These are phyloP conservation scores for Sipha flava DNA, from an alignment of 1,140 invertebrate genomes.

Conservation along the genomic window DNA sequence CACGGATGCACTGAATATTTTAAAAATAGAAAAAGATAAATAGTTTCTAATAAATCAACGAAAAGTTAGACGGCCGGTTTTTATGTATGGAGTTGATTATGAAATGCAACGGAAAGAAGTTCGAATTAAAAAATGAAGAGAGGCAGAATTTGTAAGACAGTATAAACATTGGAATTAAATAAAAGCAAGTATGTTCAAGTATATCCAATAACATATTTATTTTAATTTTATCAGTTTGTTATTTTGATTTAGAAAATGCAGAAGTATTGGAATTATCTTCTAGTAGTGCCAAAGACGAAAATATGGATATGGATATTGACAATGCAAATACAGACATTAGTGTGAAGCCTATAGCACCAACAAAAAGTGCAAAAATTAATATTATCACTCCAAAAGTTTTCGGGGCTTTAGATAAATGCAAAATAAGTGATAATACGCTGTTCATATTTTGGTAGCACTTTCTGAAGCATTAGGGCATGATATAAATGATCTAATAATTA, in stretches of 20 bases:
- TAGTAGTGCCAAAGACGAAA: no score
- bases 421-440: conserved; percentile 35
- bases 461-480: conserved; percentile 34
- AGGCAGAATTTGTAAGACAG: no score
- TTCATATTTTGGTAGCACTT: conserved; percentile 33
- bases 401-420: conserved; percentile 35
- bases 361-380: not conserved
- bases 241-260: no score
- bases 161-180: no score
- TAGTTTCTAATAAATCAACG: not conserved
- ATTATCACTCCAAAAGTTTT: conserved; percentile 35
- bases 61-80: not conserved
- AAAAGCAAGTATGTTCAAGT: no score
- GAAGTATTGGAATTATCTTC: no score
- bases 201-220: no score
- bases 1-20: not conserved
- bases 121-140: no score
- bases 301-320: no score
- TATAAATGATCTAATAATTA: conserved; percentile 30
- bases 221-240: no score
- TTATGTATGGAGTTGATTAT: not conserved
- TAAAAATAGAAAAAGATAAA: not conserved
- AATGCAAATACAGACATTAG: no score
- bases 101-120: not conserved
- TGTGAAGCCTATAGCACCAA: not conserved